These are phyloP conservation scores for Hycleus phaleratus DNA, from an alignment of 1,140 invertebrate genomes.

Conservation along the genomic window DNA sequence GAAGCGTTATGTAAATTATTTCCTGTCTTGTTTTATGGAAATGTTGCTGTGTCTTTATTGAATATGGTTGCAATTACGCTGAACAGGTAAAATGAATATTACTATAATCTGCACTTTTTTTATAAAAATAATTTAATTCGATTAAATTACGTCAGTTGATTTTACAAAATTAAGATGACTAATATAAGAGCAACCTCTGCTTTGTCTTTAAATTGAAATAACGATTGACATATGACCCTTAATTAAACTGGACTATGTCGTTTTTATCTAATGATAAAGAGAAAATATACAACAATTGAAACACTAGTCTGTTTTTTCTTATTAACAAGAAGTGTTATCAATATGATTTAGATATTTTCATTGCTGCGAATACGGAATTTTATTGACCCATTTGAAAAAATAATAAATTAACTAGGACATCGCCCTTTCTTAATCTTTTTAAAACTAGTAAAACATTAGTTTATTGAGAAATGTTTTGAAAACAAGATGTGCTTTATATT, in stretches of 20 bases:
- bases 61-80: constrained; percentile 86
- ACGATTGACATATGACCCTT: constrained; percentile 14
- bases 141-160: too few species aligned
- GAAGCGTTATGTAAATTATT: constrained; percentile 72
- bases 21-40: constrained; percentile 83
- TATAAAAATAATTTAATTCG: neutral
- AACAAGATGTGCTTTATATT: constrained; percentile 14
- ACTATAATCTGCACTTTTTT: neutral
- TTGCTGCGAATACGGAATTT: neutral
- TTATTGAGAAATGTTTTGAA: neutral
- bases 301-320: neutral
- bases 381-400: neutral
- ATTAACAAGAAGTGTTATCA: neutral
- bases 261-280: constrained; percentile 5
- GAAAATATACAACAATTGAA: neutral
- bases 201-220: constrained; percentile 13
- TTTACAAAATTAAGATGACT: neutral
- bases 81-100: constrained; percentile 58
- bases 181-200: constrained; percentile 2
- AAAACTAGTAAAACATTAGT: constrained; percentile 2
- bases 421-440: constrained; percentile 2
- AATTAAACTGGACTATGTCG: constrained; percentile 12
- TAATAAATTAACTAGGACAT: constrained; percentile 10
- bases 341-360: too few species aligned
- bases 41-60: constrained; percentile 76